phyloP scores from a whole-genome alignment of 1,140 invertebrate species.

The Macrocentrus cingulum region DNA sequence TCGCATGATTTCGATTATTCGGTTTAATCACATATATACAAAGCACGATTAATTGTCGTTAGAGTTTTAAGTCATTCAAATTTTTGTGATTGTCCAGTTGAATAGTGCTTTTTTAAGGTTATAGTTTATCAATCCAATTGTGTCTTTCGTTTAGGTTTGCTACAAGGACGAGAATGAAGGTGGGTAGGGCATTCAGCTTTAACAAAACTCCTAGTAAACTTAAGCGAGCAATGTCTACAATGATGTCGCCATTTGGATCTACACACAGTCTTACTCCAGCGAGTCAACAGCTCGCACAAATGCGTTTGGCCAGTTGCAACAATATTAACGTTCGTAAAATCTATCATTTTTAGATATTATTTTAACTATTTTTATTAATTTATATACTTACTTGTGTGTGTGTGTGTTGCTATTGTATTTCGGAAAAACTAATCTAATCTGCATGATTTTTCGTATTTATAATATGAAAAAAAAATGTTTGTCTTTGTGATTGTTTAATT shows the following conservation, averaged over 20 bases:
- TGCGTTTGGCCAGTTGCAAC: constrained; percentile 80
- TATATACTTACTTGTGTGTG: background rate
- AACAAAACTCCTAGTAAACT: constrained; percentile 92
- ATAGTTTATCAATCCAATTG: constrained; percentile 18
- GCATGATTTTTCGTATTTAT: background rate
- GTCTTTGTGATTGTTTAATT: background rate
- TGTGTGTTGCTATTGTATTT: too few relatives aligned
- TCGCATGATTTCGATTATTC: too few relatives aligned
- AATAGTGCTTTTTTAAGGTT: background rate
- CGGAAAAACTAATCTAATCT: background rate
- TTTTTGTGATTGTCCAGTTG: background rate
- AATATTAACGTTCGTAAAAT: constrained; percentile 76
- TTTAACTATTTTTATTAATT: constrained; percentile 16
- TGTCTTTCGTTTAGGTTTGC: constrained; percentile 67
- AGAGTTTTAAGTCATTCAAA: too few relatives aligned
- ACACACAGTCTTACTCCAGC: constrained; percentile 75
- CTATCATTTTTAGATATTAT: constrained; percentile 19
- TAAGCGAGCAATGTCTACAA: constrained; percentile 90
- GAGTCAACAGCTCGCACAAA: constrained; percentile 72
- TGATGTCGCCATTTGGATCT: constrained; percentile 88
- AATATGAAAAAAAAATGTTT: too few relatives aligned
- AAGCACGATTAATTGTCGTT: too few relatives aligned
- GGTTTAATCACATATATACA: too few relatives aligned
- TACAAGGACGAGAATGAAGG: constrained; percentile 80
- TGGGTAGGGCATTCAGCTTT: constrained; percentile 90